Evolutionary conservation across 2,888 invertebrate species (phyloP).

Genomic region (Crepidodera aurea): DNA sequence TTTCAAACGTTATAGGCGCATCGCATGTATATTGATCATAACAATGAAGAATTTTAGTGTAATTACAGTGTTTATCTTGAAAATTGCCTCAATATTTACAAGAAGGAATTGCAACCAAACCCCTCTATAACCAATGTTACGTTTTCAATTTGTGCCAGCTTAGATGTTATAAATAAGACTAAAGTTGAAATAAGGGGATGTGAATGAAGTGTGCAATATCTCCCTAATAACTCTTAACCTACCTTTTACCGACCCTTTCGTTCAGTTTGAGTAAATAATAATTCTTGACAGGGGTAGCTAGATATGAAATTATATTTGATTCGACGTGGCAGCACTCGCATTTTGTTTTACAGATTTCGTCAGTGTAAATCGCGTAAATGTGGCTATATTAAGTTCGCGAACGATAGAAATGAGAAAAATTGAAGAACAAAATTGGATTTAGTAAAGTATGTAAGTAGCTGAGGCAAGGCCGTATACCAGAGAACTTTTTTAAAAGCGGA

Average conservation of each 20-base stretch:
- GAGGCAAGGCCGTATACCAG: not conserved
- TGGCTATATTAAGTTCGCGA: constrained; percentile 8
- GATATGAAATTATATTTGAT: constrained; percentile 1
- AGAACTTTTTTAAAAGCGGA: not conserved
- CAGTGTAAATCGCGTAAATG: constrained; percentile 6
- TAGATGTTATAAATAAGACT: no score
- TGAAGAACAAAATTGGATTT: constrained; percentile 11
- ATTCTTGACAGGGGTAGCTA: constrained; percentile 1
- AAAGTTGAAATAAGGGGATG: not conserved
- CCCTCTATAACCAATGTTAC: no score
- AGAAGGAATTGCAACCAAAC: no score
- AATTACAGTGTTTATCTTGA: no score
- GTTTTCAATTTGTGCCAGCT: no score
- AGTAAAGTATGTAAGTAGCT: not conserved
- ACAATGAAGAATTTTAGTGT: no score
- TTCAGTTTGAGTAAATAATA: not conserved
- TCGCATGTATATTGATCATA: no score
- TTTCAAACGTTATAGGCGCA: no score
- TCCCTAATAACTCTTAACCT: not conserved
- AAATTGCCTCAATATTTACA: no score
- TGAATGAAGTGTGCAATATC: not conserved
- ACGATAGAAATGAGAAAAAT: constrained; percentile 5
- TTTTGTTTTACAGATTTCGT: not conserved
- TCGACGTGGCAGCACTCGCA: constrained; percentile 3
- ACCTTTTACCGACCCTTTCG: not conserved